Evolutionary conservation across 2,797 vertebrate genomes (phyloP).

Genomic region (Sebastes vulpes): DNA sequence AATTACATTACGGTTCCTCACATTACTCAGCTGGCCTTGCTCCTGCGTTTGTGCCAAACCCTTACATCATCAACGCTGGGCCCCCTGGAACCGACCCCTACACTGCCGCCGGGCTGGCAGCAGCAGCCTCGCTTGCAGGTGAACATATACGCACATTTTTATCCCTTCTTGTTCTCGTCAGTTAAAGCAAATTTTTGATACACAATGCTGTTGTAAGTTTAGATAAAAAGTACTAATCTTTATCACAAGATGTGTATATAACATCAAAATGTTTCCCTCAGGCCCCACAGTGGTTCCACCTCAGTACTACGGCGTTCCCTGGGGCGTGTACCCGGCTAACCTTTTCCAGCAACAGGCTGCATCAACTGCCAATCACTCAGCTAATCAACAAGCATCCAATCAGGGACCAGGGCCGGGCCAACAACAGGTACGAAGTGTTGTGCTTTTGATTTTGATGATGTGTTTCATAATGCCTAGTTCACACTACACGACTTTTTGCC

Average conservation of each 20-base stretch:
- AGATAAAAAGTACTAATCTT: not conserved
- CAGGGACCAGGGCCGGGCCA: constrained; percentile 91
- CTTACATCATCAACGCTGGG: constrained; percentile 97
- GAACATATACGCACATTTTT: constrained; percentile 19
- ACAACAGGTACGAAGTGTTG: constrained; percentile 87
- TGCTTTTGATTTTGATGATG: not conserved
- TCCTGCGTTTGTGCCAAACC: constrained; percentile 99
- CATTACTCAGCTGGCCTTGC: constrained; percentile 90
- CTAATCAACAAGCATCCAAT: constrained; percentile 94
- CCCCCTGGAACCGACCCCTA: constrained; percentile 97
- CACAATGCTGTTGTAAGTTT: not conserved
- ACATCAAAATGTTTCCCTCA: constrained; percentile 54
- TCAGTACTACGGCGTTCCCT: constrained; percentile 98
- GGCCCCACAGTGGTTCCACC: constrained; percentile 97
- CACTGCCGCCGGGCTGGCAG: constrained; percentile 95
- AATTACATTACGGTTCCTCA: constrained; percentile 25
- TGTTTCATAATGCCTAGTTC: not conserved
- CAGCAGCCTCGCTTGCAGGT: constrained; percentile 96
- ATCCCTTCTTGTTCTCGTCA: not conserved
- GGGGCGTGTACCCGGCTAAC: constrained; percentile 98
- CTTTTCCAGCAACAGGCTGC: constrained; percentile 96
- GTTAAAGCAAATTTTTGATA: not conserved
- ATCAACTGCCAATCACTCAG: constrained; percentile 91
- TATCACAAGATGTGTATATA: not conserved
- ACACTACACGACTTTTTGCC: too few relatives aligned